Evolutionary conservation across 2,113 vertebrate genomes (phyloP).

Genomic region (Archocentrus centrarchus): DNA sequence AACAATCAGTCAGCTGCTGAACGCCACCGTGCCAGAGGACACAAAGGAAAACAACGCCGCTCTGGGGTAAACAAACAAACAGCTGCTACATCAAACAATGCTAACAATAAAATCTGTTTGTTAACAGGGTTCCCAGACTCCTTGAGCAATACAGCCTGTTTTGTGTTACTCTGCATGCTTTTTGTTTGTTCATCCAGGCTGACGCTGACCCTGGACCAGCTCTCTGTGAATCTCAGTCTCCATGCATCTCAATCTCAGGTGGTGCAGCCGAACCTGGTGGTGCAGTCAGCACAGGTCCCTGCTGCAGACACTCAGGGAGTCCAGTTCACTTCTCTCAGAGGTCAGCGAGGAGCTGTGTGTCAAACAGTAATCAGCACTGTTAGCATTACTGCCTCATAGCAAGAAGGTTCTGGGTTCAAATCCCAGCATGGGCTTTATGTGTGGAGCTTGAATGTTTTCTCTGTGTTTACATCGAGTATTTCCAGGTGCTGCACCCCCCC

Average conservation of each 20-base stretch:
- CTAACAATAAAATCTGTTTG: background rate
- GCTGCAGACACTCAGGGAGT: slow-evolving; percentile 22
- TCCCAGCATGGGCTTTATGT: no score
- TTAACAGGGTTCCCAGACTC: no score
- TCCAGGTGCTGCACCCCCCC: no score
- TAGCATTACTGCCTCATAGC: no score
- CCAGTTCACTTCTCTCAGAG: slow-evolving; percentile 42
- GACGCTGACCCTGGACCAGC: slow-evolving; percentile 46
- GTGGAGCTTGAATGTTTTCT: no score
- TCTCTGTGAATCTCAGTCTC: slow-evolving; percentile 24
- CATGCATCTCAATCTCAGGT: slow-evolving; percentile 18
- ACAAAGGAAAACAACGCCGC: slow-evolving; percentile 59
- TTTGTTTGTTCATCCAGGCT: slow-evolving; percentile 23
- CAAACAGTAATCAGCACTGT: background rate
- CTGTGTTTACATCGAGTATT: no score
- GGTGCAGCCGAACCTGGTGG: slow-evolving; percentile 56
- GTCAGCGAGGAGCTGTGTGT: background rate
- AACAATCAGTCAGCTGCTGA: slow-evolving; percentile 54
- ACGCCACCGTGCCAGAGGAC: background rate
- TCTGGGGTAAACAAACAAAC: slow-evolving; percentile 15
- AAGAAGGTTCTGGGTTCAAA: no score
- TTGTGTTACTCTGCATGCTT: background rate
- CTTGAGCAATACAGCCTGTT: no score
- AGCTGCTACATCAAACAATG: no score
- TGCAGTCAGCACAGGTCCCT: slow-evolving; percentile 38